Evolutionary conservation across 1,140 invertebrate genomes (phyloP).

Genomic region (Tenebrio molitor): DNA sequence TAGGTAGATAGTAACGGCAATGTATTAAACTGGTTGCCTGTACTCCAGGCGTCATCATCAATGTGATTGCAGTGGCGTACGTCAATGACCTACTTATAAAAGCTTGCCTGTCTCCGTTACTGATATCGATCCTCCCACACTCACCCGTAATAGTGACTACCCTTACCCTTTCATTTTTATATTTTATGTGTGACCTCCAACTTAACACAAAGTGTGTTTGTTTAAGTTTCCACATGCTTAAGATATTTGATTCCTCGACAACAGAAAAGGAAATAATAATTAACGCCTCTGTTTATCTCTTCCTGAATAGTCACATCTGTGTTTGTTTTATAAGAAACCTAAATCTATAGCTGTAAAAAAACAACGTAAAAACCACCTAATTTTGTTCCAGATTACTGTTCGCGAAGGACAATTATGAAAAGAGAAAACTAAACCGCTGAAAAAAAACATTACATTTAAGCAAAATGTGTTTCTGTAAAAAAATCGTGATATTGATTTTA

Average conservation of each 20-base stretch:
- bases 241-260: slow-evolving; percentile 1
- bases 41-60: neutral
- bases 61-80: slow-evolving; percentile 32
- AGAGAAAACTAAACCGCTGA: too few species aligned
- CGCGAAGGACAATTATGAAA: too few species aligned
- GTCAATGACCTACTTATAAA: slow-evolving; percentile 43
- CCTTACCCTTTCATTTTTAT: slow-evolving; percentile 40
- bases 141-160: slow-evolving; percentile 30
- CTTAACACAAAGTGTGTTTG: slow-evolving; percentile 14
- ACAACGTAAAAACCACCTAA: too few species aligned
- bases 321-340: too few species aligned
- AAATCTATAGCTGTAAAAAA: too few species aligned
- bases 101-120: slow-evolving; percentile 37
- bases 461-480: too few species aligned
- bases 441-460: too few species aligned
- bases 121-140: slow-evolving; percentile 21
- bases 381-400: too few species aligned
- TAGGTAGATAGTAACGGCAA: too few species aligned
- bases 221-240: neutral
- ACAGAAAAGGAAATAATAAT: slow-evolving; percentile 4
- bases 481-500: too few species aligned
- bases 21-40: slow-evolving; percentile 2
- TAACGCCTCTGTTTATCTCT: too few species aligned
- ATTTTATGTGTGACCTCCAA: slow-evolving; percentile 30
- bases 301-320: too few species aligned